These are phyloP conservation scores for Hydrozoanthus tunicans DNA, from an alignment of 64 coral and sea anemone species.

Conservation along the genomic window DNA sequence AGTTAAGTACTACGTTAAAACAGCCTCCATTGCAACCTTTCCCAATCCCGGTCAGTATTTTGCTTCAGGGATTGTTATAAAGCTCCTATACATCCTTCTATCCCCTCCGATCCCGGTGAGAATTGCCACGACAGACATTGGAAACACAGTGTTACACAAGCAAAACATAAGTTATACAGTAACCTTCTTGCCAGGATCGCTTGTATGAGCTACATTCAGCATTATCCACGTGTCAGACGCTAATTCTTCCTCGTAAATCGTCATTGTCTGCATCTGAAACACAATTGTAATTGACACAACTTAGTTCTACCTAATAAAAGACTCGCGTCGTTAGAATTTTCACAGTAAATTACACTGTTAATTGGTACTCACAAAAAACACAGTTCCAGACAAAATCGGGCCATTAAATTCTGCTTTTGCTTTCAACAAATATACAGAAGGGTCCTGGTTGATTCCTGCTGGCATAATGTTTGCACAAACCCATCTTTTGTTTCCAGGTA, in stretches of 20 bases:
- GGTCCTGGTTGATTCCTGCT: not conserved
- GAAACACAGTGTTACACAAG: too few species aligned
- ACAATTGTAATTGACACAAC: too few species aligned
- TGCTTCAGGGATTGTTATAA: too few species aligned
- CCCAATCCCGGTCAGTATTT: too few species aligned
- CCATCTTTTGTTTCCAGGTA: slow-evolving; percentile 64
- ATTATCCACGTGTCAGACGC: slow-evolving; percentile 21
- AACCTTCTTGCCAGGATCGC: not conserved
- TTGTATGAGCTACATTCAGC: not conserved
- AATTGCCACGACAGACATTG: too few species aligned
- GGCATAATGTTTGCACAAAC: slow-evolving; percentile 78
- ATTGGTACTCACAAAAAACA: slow-evolving; percentile 54
- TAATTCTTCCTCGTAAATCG: not conserved
- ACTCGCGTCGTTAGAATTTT: not conserved
- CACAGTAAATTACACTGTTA: not conserved
- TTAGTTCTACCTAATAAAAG: too few species aligned
- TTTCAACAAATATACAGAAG: slow-evolving; percentile 15
- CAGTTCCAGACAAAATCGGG: slow-evolving; percentile 48
- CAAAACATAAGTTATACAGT: too few species aligned
- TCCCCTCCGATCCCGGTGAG: too few species aligned
- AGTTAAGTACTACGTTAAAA: too few species aligned
- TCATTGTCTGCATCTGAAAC: slow-evolving; percentile 15
- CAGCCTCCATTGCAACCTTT: too few species aligned
- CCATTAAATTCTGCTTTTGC: slow-evolving; percentile 9
- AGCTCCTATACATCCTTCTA: too few species aligned